phyloP scores from a whole-genome alignment of 1,140 invertebrate genomes.

The Zeugodacus cucurbitae region DNA sequence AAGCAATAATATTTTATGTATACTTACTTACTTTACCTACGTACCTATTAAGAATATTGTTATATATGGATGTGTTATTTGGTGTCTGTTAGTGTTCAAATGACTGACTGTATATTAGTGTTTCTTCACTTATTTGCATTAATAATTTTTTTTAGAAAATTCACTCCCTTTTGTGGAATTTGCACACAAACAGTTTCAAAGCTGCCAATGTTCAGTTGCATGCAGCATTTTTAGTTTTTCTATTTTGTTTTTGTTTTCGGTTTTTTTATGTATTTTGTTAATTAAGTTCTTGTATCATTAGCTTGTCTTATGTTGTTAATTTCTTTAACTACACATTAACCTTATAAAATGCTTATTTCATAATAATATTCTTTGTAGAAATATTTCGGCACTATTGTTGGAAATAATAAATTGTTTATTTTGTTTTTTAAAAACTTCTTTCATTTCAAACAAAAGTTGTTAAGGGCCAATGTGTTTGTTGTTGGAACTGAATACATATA shows the following conservation, averaged over 20 bases:
- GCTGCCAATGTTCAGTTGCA: not conserved
- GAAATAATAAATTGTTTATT: slow-evolving; percentile 46
- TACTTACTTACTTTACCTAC: slow-evolving; percentile 19
- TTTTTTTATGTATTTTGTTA: slow-evolving; percentile 43
- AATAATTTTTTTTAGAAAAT: not conserved
- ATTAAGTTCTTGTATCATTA: slow-evolving; percentile 45
- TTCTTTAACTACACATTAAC: slow-evolving; percentile 34
- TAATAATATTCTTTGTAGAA: slow-evolving; percentile 47
- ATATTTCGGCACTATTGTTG: slow-evolving; percentile 56
- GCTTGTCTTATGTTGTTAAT: slow-evolving; percentile 35
- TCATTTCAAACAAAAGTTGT: slow-evolving; percentile 17
- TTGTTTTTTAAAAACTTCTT: not conserved
- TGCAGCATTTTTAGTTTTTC: slow-evolving; percentile 24
- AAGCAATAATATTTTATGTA: slow-evolving; percentile 19
- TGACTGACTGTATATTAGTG: not conserved
- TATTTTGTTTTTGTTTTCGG: slow-evolving; percentile 12
- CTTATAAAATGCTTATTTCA: slow-evolving; percentile 48
- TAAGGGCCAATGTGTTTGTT: slow-evolving; percentile 44
- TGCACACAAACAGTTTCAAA: slow-evolving; percentile 19
- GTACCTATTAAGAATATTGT: slow-evolving; percentile 3
- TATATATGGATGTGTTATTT: not conserved
- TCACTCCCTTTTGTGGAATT: not conserved
- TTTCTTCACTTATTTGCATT: not conserved
- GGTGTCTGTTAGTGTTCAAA: not conserved
- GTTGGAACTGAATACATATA: slow-evolving; percentile 30